Percentiles rank a stretch among this genome's conserved stretches.
Conservation (phyloP, 2,797 vertebrate species). For the Periparus ater region DNA sequence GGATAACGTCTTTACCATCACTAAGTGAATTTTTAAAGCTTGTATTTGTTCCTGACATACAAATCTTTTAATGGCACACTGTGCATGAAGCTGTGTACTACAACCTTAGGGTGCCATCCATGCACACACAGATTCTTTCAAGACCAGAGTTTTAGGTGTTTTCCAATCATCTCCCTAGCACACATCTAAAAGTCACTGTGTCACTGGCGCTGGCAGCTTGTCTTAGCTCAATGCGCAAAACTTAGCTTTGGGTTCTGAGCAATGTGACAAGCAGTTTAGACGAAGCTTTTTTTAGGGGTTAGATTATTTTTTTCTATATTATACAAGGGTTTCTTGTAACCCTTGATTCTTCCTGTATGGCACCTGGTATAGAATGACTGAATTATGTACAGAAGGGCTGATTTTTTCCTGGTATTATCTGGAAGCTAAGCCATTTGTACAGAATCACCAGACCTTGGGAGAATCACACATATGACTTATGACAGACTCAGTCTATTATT, state of each 20-base stretch:
- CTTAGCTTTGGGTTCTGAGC: not conserved
- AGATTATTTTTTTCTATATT: not conserved
- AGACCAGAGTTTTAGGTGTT: not conserved
- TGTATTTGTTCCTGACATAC: not conserved
- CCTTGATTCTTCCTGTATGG: not conserved
- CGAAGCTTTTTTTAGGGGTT: not conserved
- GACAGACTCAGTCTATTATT: not conserved
- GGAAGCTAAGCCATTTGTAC: not conserved
- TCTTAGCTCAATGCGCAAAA: not conserved
- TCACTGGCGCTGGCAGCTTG: not conserved
- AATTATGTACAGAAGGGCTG: not conserved
- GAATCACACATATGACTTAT: not conserved
- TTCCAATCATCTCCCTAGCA: not conserved
- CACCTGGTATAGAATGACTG: not conserved
- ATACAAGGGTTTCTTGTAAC: not conserved
- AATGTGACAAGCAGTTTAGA: not conserved
- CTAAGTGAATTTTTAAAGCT: not conserved
- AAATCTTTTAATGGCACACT: not conserved
- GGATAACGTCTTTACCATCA: not conserved
- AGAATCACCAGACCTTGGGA: not conserved
- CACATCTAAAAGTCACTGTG: not conserved
- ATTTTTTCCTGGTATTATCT: not conserved
- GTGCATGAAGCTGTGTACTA: not conserved
- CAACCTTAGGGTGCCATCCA: not conserved
- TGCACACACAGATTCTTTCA: not conserved